Conservation (phyloP, 2,797 vertebrate species). For the Lindbergichthys nudifrons region DNA sequence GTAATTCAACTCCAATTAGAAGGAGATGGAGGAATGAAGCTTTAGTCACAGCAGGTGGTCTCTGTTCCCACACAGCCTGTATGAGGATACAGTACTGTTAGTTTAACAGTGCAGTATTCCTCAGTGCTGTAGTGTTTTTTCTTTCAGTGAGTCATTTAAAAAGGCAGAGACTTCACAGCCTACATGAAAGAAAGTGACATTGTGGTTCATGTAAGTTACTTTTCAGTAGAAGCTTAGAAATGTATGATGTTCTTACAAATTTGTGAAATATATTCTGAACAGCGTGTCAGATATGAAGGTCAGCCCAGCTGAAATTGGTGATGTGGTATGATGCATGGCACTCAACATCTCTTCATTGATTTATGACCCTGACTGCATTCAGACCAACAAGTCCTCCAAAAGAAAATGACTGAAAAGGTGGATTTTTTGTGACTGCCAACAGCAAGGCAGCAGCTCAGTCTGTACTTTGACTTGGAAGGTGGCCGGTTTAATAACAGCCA, state of each 20-base stretch:
- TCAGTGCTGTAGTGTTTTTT: not conserved
- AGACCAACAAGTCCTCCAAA: not conserved
- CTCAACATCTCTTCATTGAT: too few species aligned
- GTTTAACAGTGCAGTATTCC: not conserved
- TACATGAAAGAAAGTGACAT: not conserved
- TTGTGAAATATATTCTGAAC: not conserved
- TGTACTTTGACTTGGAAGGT: too few species aligned
- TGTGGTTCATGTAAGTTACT: not conserved
- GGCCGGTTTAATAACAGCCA: too few species aligned
- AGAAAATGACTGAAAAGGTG: not conserved
- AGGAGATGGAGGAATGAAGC: not conserved
- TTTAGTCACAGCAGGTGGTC: slow-evolving; percentile 35
- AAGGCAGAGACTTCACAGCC: not conserved
- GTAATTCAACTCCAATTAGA: slow-evolving; percentile 39
- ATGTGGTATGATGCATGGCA: too few species aligned
- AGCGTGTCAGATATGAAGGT: not conserved
- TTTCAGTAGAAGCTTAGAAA: not conserved
- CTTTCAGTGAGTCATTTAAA: not conserved
- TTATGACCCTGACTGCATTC: not conserved
- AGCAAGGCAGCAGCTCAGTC: too few species aligned
- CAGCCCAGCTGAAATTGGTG: not conserved
- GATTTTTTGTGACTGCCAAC: too few species aligned
- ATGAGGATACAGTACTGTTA: not conserved
- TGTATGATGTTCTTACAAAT: not conserved
- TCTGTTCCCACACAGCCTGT: slow-evolving; percentile 11